These are phyloP conservation scores for Anguilla marmorata DNA, from an alignment of 2,797 vertebrate genomes.

Conservation along the genomic window DNA sequence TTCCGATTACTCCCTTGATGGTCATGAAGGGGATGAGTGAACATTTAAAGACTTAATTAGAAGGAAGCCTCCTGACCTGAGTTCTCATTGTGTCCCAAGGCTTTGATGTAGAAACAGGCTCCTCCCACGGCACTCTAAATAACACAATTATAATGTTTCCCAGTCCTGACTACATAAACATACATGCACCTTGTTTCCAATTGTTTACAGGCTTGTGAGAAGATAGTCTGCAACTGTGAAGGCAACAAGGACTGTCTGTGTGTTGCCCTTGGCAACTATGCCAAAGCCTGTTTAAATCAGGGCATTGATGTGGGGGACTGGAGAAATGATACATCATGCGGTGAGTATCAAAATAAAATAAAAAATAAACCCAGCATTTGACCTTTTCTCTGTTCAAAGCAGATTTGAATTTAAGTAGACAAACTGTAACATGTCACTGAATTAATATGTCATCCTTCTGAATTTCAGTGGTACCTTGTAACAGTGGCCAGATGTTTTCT, in stretches of 20 bases:
- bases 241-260: constrained; percentile 58
- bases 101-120: neutral
- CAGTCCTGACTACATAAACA: neutral
- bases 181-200: neutral
- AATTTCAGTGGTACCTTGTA: constrained; percentile 56
- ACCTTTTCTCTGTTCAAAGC: neutral
- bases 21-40: neutral
- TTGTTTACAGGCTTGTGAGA: constrained; percentile 61
- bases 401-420: neutral
- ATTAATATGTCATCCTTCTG: neutral
- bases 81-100: neutral
- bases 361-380: neutral
- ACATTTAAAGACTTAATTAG: neutral
- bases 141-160: neutral
- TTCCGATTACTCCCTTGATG: neutral
- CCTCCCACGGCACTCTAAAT: neutral
- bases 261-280: constrained; percentile 64
- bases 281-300: constrained; percentile 66
- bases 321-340: constrained; percentile 63
- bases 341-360: constrained; percentile 53
- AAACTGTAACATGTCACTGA: neutral
- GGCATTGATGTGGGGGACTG: constrained; percentile 63
- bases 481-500: constrained; percentile 62
- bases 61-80: too few relatives aligned
- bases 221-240: constrained; percentile 61